Percentiles rank a stretch among this genome's conserved stretches.
These are phyloP conservation scores for Acipenser oxyrinchus DNA, from an alignment of 2,797 vertebrate genomes.

Conservation along the genomic window DNA sequence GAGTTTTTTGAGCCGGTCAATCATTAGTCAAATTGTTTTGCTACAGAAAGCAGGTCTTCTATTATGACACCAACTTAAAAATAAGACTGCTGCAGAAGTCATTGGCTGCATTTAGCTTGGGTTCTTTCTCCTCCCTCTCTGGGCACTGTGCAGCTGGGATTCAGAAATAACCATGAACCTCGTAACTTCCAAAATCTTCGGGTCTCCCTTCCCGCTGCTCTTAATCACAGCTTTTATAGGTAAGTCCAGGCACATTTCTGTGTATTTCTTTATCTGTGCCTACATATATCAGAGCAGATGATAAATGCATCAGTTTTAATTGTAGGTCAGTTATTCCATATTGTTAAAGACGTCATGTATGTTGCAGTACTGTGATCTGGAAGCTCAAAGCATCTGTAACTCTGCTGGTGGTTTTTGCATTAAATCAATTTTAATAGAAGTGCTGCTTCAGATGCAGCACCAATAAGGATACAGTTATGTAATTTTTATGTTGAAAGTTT, in stretches of 20 bases:
- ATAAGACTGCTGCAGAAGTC: not conserved
- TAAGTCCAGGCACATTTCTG: not conserved
- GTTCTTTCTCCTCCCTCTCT: not conserved
- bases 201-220: not conserved
- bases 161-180: not conserved
- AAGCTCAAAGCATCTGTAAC: not conserved
- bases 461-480: too few species aligned
- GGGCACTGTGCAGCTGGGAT: not conserved
- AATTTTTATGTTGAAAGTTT: too few species aligned
- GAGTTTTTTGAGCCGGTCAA: not conserved
- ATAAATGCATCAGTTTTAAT: too few species aligned
- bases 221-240: not conserved
- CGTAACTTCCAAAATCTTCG: not conserved
- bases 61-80: slow-evolving; percentile 1
- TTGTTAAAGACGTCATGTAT: not conserved
- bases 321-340: too few species aligned
- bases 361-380: too few species aligned
- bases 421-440: not conserved
- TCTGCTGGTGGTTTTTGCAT: not conserved
- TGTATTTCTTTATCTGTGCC: not conserved
- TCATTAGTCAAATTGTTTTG: not conserved
- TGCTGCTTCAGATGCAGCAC: too few species aligned
- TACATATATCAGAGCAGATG: too few species aligned
- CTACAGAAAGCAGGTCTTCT: not conserved
- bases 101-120: not conserved